Conservation (phyloP, 2,888 invertebrate species). For the Ormyrus pomaceus region DNA sequence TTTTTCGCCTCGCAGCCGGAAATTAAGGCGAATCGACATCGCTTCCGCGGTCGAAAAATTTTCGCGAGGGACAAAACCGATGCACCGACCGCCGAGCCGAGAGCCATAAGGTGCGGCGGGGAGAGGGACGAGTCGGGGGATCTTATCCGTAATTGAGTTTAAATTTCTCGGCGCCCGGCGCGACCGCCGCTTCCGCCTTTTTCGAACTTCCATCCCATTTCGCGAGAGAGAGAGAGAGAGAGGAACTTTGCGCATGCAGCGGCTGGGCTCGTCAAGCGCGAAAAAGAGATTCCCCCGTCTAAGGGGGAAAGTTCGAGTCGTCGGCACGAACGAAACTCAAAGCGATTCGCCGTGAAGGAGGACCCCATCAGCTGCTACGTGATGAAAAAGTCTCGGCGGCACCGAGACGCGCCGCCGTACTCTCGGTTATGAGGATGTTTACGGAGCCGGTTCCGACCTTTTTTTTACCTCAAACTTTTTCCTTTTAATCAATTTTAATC, state of each 20-base stretch:
- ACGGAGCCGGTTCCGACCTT: not conserved
- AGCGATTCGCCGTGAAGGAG: constrained; percentile 36
- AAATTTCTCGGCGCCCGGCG: constrained; percentile 39
- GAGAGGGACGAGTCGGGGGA: constrained; percentile 12
- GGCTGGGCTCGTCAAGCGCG: not conserved
- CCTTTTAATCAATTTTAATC: constrained; percentile 42
- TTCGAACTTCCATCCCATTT: constrained; percentile 55
- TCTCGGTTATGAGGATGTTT: not conserved
- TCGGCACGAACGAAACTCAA: constrained; percentile 46
- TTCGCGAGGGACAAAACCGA: too few species aligned
- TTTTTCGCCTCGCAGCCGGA: too few species aligned
- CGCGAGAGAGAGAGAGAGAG: not conserved
- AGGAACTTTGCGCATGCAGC: constrained; percentile 5
- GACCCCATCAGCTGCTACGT: constrained; percentile 34
- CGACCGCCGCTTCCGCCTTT: constrained; percentile 46
- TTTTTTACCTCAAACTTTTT: constrained; percentile 2
- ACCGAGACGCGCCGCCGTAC: constrained; percentile 9
- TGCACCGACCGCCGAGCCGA: not conserved
- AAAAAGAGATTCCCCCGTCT: constrained; percentile 25
- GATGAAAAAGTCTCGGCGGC: constrained; percentile 47
- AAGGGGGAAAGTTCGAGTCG: constrained; percentile 48
- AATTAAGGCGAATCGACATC: too few species aligned
- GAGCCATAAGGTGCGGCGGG: not conserved
- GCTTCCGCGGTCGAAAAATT: too few species aligned
- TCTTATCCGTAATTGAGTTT: constrained; percentile 57